Conservation (phyloP, 2,888 invertebrate species). For the Bombyx huttoni region DNA sequence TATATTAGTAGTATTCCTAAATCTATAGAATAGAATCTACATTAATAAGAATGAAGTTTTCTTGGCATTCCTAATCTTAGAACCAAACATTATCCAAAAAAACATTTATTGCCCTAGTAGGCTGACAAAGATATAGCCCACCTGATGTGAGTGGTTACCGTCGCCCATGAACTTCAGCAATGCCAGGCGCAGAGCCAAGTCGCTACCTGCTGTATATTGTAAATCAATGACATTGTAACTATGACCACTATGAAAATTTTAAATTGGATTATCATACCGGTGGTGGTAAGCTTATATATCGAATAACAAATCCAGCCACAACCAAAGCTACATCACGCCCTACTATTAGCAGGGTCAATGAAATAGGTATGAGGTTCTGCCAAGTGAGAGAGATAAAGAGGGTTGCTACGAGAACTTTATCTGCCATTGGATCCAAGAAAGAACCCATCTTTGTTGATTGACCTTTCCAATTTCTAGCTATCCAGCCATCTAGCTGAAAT, state of each 20-base stretch:
- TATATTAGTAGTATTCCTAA: too few relatives aligned
- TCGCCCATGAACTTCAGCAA: too few relatives aligned
- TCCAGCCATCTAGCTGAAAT: slow-evolving; percentile 92
- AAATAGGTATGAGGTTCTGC: slow-evolving; percentile 86
- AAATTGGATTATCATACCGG: slow-evolving; percentile 76
- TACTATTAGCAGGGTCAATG: slow-evolving; percentile 86
- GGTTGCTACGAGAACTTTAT: slow-evolving; percentile 93
- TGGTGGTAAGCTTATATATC: slow-evolving; percentile 90
- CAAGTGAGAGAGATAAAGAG: slow-evolving; percentile 90
- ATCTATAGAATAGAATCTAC: too few relatives aligned
- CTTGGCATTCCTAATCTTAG: too few relatives aligned
- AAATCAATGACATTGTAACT: background rate
- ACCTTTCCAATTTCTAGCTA: slow-evolving; percentile 91
- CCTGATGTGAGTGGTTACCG: too few relatives aligned
- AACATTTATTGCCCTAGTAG: too few relatives aligned
- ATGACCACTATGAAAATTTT: background rate
- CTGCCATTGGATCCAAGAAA: slow-evolving; percentile 96
- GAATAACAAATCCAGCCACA: slow-evolving; percentile 88
- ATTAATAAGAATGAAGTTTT: too few relatives aligned
- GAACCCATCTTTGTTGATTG: slow-evolving; percentile 96
- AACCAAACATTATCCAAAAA: too few relatives aligned
- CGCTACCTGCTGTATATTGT: too few relatives aligned
- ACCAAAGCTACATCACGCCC: slow-evolving; percentile 87
- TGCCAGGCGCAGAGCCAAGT: too few relatives aligned
- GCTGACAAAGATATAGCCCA: too few relatives aligned